phyloP scores from a whole-genome alignment of 2,113 vertebrate species.

The Pterocles burchelli region DNA sequence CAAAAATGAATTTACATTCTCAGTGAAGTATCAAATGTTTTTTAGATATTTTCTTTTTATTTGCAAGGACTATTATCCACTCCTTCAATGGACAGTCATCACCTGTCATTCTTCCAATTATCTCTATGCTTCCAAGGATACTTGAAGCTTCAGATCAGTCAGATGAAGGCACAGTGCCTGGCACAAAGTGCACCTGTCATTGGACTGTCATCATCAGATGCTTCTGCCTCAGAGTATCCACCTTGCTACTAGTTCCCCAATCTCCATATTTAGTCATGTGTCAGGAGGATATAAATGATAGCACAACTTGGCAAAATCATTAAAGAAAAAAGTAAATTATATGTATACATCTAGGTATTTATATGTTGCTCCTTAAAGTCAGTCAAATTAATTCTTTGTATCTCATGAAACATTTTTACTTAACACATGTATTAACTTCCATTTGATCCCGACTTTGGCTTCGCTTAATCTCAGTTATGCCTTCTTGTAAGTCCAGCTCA shows the following conservation, averaged over 20 bases:
- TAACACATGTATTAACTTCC: not conserved
- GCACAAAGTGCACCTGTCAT: not conserved
- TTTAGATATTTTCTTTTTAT: not conserved
- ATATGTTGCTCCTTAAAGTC: not conserved
- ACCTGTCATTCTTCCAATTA: not conserved
- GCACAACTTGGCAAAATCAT: not conserved
- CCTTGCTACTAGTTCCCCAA: not conserved
- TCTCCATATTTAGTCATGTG: not conserved
- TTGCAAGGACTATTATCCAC: conserved; percentile 1
- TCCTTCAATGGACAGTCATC: not conserved
- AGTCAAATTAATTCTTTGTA: not conserved
- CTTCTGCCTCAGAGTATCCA: not conserved
- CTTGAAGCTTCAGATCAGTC: not conserved
- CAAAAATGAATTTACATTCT: not conserved
- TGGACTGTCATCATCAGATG: not conserved
- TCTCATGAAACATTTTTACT: not conserved
- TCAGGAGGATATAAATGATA: not conserved
- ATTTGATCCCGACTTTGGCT: not conserved
- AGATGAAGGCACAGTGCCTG: not conserved
- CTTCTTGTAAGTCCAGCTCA: fast-evolving
- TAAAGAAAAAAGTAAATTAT: not conserved
- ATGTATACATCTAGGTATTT: not conserved
- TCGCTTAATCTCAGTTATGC: not conserved
- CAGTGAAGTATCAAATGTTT: not conserved
- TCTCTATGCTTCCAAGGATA: conserved; percentile 1